Percentiles rank a stretch among this genome's conserved stretches.
phyloP scores from a whole-genome alignment of 2,888 invertebrate genomes.

The Aplocera efformata region DNA sequence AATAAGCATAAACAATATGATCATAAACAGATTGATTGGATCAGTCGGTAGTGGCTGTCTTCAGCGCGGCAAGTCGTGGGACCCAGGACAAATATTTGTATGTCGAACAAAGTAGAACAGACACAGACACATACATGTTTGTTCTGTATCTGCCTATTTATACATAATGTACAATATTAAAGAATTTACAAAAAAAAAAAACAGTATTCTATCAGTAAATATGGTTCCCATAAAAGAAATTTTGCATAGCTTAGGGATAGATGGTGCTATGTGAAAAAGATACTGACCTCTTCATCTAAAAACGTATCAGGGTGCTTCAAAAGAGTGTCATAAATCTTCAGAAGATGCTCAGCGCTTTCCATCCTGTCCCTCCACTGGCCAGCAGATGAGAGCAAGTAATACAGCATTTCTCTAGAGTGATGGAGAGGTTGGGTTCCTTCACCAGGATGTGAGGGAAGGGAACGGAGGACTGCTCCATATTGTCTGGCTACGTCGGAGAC shows the following conservation, averaged over 20 bases:
- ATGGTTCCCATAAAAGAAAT: no score
- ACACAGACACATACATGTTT: no score
- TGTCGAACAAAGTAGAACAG: no score
- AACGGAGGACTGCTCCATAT: conserved; percentile 77
- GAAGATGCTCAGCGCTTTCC: conserved; percentile 83
- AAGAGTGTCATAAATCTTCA: conserved; percentile 75
- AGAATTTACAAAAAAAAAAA: no score
- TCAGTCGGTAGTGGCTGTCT: no score
- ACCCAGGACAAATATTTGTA: no score
- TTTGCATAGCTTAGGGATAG: no score
- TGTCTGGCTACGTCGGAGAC: conserved; percentile 78
- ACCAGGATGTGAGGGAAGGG: conserved; percentile 80
- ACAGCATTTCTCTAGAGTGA: conserved; percentile 79
- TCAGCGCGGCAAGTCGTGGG: no score
- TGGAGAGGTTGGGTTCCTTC: conserved; percentile 83
- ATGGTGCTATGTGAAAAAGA: no score
- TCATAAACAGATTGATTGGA: neutral
- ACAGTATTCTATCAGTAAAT: no score
- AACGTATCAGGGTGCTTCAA: conserved; percentile 81
- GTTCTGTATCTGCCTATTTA: no score
- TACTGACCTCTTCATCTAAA: conserved; percentile 88
- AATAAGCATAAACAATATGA: neutral
- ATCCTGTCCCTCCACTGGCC: conserved; percentile 53
- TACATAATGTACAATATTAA: no score
- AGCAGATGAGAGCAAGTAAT: conserved; percentile 67